phyloP scores from a whole-genome alignment of 2,113 vertebrate species.

The Cinclus mexicanus region DNA sequence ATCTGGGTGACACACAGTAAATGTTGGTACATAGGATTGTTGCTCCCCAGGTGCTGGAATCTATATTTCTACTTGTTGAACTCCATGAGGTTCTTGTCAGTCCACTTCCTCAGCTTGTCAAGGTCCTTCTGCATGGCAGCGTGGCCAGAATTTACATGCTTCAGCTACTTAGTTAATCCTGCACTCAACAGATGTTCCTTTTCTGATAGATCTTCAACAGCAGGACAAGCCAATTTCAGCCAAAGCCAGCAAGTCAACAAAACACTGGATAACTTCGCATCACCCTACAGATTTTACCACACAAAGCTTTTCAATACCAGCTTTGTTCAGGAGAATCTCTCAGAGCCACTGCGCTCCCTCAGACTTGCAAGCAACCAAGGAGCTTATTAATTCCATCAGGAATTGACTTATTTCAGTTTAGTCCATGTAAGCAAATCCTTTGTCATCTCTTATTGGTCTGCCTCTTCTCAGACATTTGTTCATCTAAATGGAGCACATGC shows the following conservation, averaged over 20 bases:
- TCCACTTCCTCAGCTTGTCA: neutral
- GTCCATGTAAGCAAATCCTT: neutral
- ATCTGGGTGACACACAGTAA: neutral
- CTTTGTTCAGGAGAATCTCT: neutral
- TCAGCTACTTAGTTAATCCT: neutral
- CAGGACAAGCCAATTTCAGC: neutral
- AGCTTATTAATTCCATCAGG: neutral
- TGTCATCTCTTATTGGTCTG: neutral
- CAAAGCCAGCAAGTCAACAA: neutral
- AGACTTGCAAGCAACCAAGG: neutral
- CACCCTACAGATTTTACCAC: neutral
- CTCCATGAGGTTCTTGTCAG: neutral
- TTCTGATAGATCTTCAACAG: neutral
- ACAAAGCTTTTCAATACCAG: neutral
- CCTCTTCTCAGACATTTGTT: neutral
- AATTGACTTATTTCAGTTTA: neutral
- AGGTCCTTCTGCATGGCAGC: neutral
- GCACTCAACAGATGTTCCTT: fast-evolving
- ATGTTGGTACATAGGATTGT: fast-evolving
- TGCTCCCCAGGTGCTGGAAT: neutral
- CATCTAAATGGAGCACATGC: neutral
- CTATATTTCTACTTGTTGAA: neutral
- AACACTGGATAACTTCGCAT: neutral
- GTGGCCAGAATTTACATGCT: neutral
- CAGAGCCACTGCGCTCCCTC: neutral